Base-by-base conservation (phyloP, 2,113 vertebrate genomes). In the Nibea coibor region DNA sequence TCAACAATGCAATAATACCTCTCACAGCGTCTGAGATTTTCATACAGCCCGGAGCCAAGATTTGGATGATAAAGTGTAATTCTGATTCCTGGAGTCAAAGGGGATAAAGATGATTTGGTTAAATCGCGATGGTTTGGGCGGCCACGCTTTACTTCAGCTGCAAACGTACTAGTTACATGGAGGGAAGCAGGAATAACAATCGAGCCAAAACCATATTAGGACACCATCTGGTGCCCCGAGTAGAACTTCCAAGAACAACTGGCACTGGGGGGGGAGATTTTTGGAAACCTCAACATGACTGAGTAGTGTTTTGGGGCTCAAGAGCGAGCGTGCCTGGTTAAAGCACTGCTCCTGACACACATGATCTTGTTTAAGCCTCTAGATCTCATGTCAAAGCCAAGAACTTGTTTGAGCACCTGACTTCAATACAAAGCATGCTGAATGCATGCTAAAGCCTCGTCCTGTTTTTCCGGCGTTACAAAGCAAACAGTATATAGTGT, bases 241-340 rank as follows among this genome's bases (percentile, higher is more conserved):
- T 54, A 61, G 64, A 47, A 87, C 79, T 81, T 90, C 89, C 82
- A 83, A 68, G 78, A 90, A 89, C 71, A 81, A 86, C 87, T 84
- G 88, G 87, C 64, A 84, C 75, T 11, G 42, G 35, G 65, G 56
- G 54, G 26, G 54, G 26, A 10, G 61, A 45, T 42, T 22, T 68
- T 67, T 72, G 79, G 69, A 87, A 80, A 72, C 74, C 28, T 22
- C 81, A 69, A 47, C 31, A 65, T 66, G 69, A 81, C 62, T 76
- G 64, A 81, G 77, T 62, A n/a, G 57, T 48, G 78, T 82, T 80
- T 78, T 62, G 70, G 54, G 85, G 72, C 76, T 81, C 58, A 65
- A 31, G 47, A 58, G 20, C 12, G 22, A 77, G 63, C 53, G 67
- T 24, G 71, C 47, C 54, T 61, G 54, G 66, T 85, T 17, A 24